phyloP scores from a whole-genome alignment of 1,140 invertebrate genomes.

The Lordiphosa stackelbergi region DNA sequence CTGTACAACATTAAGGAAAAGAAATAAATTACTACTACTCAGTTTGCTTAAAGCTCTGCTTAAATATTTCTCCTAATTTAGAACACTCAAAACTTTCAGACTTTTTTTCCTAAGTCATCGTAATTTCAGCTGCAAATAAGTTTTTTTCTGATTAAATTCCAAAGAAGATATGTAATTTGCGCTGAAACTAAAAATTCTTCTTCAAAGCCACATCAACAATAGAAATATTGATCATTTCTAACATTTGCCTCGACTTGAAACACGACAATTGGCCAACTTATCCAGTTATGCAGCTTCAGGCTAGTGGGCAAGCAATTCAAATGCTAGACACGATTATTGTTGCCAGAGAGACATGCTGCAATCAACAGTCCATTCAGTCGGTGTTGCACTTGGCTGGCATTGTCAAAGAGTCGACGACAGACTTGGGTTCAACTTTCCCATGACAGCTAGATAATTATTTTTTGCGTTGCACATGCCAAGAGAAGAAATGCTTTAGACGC shows the following conservation, averaged over 20 bases:
- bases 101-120: no score
- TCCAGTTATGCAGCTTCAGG: slow-evolving; percentile 34
- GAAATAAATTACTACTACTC: no score
- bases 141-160: no score
- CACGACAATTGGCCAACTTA: slow-evolving; percentile 11
- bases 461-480: slow-evolving; percentile 32
- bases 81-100: no score
- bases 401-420: slow-evolving; percentile 23
- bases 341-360: slow-evolving; percentile 14
- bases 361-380: slow-evolving; percentile 22
- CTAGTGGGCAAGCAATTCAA: slow-evolving; percentile 2
- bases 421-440: slow-evolving; percentile 31
- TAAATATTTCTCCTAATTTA: no score
- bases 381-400: slow-evolving; percentile 27
- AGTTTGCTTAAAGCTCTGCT: no score
- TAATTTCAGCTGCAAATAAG: no score
- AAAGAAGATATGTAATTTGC: no score
- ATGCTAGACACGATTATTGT: slow-evolving; percentile 21
- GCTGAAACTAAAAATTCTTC: no score
- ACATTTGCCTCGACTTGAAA: not conserved
- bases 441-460: slow-evolving; percentile 38
- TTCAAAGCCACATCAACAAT: no score
- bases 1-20: no score
- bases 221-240: slow-evolving; percentile 9
- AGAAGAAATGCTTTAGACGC: not conserved